Base-by-base conservation (phyloP, 2,113 vertebrate species). In the Arenaria interpres region DNA sequence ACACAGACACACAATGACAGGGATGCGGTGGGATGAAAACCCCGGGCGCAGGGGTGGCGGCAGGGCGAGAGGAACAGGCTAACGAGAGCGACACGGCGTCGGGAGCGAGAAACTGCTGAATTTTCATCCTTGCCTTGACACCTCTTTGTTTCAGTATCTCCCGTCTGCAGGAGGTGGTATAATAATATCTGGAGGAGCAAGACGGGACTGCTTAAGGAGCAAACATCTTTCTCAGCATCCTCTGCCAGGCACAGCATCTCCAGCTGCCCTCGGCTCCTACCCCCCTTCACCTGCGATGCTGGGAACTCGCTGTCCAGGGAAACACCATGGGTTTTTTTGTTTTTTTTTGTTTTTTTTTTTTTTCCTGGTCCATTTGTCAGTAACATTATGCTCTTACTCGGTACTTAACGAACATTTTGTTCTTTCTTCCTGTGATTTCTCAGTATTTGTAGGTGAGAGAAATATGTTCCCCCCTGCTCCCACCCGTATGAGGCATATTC, bases 131-230 rank as follows among this genome's bases (percentile, higher is more conserved):
- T 83, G 91, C 67, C 69, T 81, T 46, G 28, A 37, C 80, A 60
- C 27, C 48, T 95, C 97, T 96, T 94, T 96, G 95, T 95, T 82
- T 88, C 92, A 83, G 89, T 53, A 57, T 95, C 87, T 72, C 62
- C 60, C 0, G 21, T 66, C 88, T 82, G 83, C 46, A 48, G 79
- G 68, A 96, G 89, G 88, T 63, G 64, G 88, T 27, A 8, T 21
- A 43, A 83, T 33, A 63, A 69, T 76, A 67, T 60, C 80, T 39
- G 59, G 83, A 76, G 68, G 83, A 91, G 83, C 14, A 81, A 73
- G 76, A 56, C 2, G 12, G 79, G 76, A 39, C 75, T 86, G 60
- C 56, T 85, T 21, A 69, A n/a, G 81, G 39, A 91, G 85, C 53
- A 77, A 94, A 79, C 54, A 50, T 75, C 89, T 93, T 89, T 67